Conservation (phyloP, 1,140 invertebrate species). For the Chrysomallon squamiferum region DNA sequence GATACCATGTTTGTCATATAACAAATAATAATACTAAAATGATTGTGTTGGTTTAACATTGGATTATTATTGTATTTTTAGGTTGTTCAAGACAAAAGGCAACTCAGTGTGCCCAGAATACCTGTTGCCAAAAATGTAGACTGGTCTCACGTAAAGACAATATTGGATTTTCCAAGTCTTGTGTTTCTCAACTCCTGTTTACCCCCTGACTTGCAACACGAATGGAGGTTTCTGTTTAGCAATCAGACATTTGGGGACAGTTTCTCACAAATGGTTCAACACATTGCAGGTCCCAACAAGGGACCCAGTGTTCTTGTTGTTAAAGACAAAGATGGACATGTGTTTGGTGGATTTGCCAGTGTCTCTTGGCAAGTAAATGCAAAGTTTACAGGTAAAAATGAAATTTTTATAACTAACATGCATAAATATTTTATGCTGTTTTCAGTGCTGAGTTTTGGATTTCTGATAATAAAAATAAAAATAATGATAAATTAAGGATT, state of each 20-base stretch:
- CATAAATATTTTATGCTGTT: not conserved
- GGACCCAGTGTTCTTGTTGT: slow-evolving; percentile 59
- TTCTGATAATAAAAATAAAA: too few relatives aligned
- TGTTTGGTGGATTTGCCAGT: slow-evolving; percentile 88
- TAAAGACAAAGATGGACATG: slow-evolving; percentile 78
- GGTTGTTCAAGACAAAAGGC: not conserved
- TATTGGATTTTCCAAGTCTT: slow-evolving; percentile 46
- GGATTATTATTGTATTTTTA: not conserved
- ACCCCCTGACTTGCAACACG: slow-evolving; percentile 38
- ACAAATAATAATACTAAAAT: too few relatives aligned
- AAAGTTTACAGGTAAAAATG: slow-evolving; percentile 69
- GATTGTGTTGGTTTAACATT: too few relatives aligned
- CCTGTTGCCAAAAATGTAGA: slow-evolving; percentile 37
- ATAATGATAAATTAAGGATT: too few relatives aligned
- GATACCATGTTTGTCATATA: too few relatives aligned
- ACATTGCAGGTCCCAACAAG: slow-evolving; percentile 37
- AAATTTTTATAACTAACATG: not conserved
- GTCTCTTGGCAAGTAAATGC: slow-evolving; percentile 76
- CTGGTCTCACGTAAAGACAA: slow-evolving; percentile 34
- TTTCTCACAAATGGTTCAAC: slow-evolving; percentile 55
- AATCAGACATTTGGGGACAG: slow-evolving; percentile 58
- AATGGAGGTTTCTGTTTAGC: slow-evolving; percentile 61
- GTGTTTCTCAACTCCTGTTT: slow-evolving; percentile 55
- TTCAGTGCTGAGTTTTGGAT: too few relatives aligned
- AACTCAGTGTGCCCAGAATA: slow-evolving; percentile 20